phyloP scores from a whole-genome alignment of 1,140 invertebrate genomes.

The Zaprionus gabonicus region DNA sequence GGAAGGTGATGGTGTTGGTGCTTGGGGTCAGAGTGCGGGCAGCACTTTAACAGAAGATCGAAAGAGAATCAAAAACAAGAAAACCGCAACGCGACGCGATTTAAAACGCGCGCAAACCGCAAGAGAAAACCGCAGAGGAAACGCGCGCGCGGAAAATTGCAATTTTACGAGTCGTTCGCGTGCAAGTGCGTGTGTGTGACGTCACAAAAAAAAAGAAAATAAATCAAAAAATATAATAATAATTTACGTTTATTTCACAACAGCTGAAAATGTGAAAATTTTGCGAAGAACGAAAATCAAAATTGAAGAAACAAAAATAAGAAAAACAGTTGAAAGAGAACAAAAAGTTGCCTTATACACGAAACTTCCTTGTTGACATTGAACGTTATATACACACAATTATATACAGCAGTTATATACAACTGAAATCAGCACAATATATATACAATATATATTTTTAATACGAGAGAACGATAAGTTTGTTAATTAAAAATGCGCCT shows the following conservation, averaged over 20 bases:
- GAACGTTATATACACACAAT: slow-evolving; percentile 47
- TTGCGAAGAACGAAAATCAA: slow-evolving; percentile 20
- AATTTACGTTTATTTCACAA: background rate
- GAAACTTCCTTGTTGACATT: slow-evolving; percentile 79
- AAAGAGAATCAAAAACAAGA: slow-evolving; percentile 3
- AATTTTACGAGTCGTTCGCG: slow-evolving; percentile 5
- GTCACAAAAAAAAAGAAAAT: background rate
- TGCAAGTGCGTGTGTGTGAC: slow-evolving; percentile 27
- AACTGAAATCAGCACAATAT: slow-evolving; percentile 37
- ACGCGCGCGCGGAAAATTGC: background rate
- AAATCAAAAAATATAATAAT: background rate
- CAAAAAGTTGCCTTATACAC: slow-evolving; percentile 74
- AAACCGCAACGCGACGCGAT: slow-evolving; percentile 6
- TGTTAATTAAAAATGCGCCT: slow-evolving; percentile 55
- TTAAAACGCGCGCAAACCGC: slow-evolving; percentile 15
- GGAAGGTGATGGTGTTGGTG: too few species aligned
- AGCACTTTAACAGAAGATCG: slow-evolving; percentile 8
- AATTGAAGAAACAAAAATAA: slow-evolving; percentile 12
- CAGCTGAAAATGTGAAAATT: slow-evolving; percentile 24
- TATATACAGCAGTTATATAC: slow-evolving; percentile 25
- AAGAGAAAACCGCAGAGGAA: slow-evolving; percentile 23
- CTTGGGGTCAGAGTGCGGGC: background rate
- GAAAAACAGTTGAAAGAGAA: slow-evolving; percentile 15
- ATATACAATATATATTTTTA: slow-evolving; percentile 63
- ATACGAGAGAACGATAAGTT: slow-evolving; percentile 16